Conservation (phyloP, 2,113 vertebrate species). For the Phoenicopterus ruber region DNA sequence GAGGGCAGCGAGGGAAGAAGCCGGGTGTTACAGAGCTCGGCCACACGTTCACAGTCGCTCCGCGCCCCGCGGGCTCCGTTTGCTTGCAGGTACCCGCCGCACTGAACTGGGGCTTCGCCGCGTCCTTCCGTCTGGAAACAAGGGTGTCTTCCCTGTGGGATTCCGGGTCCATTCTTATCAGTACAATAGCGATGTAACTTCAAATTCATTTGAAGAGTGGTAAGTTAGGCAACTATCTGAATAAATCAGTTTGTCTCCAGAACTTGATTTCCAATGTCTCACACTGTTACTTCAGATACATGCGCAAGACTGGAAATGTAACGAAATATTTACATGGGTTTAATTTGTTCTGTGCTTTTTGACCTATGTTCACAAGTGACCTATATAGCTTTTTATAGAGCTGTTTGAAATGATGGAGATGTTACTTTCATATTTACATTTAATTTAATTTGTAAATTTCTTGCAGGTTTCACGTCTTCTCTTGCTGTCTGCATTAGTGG, state of each 20-base stretch:
- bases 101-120: not conserved
- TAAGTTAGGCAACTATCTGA: not conserved
- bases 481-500: not conserved
- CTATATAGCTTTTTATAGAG: not conserved
- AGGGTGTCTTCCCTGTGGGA: not conserved
- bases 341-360: not conserved
- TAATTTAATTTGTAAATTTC: not conserved
- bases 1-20: no score
- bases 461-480: not conserved
- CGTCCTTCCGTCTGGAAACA: not conserved
- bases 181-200: not conserved
- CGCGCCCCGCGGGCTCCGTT: rapidly evolving
- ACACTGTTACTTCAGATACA: not conserved
- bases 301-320: rapidly evolving
- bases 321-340: not conserved
- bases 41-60: not conserved
- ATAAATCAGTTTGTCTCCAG: not conserved
- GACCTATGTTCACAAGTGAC: not conserved
- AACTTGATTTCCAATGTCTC: not conserved
- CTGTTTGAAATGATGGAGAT: not conserved
- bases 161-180: not conserved
- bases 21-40: not conserved
- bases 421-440: not conserved
- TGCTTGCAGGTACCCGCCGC: not conserved
- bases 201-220: not conserved